Evolutionary conservation across 2,113 vertebrate species (phyloP).

Genomic region (Noturus placidus): DNA sequence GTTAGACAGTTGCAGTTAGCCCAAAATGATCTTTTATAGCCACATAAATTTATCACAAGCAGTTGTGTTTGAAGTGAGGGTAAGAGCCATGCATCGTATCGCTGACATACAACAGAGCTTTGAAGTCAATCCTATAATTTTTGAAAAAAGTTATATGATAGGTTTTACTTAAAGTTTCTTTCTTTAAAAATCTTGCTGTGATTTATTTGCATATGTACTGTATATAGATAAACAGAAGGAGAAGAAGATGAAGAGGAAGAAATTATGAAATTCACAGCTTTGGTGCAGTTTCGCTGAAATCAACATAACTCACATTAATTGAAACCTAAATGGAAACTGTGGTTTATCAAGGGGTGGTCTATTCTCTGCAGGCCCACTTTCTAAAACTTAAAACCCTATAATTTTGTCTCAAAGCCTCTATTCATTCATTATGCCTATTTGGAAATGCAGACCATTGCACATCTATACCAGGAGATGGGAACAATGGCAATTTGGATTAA

Average conservation of each 20-base stretch:
- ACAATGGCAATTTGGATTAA: not conserved
- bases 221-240: not conserved
- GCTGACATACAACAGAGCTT: conserved; percentile 51
- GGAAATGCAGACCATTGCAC: not conserved
- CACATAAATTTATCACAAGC: conserved; percentile 67
- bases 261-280: not conserved
- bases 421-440: conserved; percentile 35
- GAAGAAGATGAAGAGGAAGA: not conserved
- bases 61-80: conserved; percentile 63
- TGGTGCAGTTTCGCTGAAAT: conserved; percentile 29
- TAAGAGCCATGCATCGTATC: conserved; percentile 45
- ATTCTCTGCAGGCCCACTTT: conserved; percentile 49
- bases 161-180: conserved; percentile 13
- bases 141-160: conserved; percentile 27
- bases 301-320: conserved; percentile 62
- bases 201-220: not conserved
- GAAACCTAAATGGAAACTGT: conserved; percentile 55
- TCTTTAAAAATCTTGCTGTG: conserved; percentile 9
- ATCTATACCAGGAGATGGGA: not conserved
- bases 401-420: conserved; percentile 48
- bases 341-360: conserved; percentile 65
- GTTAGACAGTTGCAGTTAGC: conserved; percentile 57
- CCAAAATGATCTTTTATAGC: conserved; percentile 63
- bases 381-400: conserved; percentile 45
- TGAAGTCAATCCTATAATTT: conserved; percentile 56